phyloP scores from a whole-genome alignment of 2,797 vertebrate genomes.

The Xenentodon cancila region DNA sequence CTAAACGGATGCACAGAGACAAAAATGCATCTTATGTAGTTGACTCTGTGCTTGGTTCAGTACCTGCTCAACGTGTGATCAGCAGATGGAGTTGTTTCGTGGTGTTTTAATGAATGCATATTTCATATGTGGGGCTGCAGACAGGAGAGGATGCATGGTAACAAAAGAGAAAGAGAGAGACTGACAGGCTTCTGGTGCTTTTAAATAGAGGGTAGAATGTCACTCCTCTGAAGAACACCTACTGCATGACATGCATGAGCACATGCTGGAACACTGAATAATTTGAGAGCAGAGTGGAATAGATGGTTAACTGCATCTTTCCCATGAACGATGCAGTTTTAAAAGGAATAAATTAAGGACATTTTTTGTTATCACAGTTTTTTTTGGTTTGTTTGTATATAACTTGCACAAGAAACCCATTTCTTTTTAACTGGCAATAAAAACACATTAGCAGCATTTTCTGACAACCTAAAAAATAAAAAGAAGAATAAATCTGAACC shows the following conservation, averaged over 20 bases:
- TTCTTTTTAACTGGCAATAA: too few species aligned
- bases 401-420: too few species aligned
- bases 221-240: constrained; percentile 60
- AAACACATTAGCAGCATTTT: too few species aligned
- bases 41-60: constrained; percentile 36
- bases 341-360: too few species aligned
- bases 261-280: constrained; percentile 54
- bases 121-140: constrained; percentile 54
- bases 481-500: constrained; percentile 2
- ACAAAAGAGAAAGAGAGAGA: constrained; percentile 8
- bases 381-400: too few species aligned
- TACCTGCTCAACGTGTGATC: constrained; percentile 22
- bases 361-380: too few species aligned
- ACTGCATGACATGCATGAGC: constrained; percentile 59
- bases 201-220: constrained; percentile 63
- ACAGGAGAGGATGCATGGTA: constrained; percentile 10
- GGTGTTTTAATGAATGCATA: constrained; percentile 54
- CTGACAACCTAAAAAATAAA: too few species aligned
- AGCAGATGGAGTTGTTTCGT: constrained; percentile 13
- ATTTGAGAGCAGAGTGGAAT: constrained; percentile 25
- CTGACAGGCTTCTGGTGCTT: constrained; percentile 54
- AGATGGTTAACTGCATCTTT: constrained; percentile 31
- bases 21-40: background rate
- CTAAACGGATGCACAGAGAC: constrained; percentile 14
- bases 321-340: background rate